phyloP scores from a whole-genome alignment of 2,797 vertebrate genomes.

The Sebastes taczanowskii region DNA sequence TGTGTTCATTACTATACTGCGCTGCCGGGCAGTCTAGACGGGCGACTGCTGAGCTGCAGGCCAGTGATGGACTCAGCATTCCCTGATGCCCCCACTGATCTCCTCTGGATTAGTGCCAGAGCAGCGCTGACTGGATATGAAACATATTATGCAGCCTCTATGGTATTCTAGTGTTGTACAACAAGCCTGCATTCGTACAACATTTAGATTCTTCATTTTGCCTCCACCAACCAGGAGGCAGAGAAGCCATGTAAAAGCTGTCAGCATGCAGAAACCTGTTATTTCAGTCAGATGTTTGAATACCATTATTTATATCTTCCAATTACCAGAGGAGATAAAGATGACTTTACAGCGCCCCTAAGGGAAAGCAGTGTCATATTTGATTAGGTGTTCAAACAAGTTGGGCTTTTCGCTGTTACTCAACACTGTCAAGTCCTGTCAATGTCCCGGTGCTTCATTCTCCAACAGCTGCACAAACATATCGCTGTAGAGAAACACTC shows the following conservation, averaged over 20 bases:
- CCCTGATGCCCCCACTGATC: slow-evolving; percentile 54
- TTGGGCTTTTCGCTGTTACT: slow-evolving; percentile 16
- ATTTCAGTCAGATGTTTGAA: slow-evolving; percentile 1
- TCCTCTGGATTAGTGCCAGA: slow-evolving; percentile 59
- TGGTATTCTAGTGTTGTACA: slow-evolving; percentile 13
- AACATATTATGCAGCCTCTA: not conserved
- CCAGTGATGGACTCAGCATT: slow-evolving; percentile 60
- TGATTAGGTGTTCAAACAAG: slow-evolving; percentile 19
- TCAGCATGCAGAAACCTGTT: not conserved
- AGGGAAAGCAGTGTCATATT: slow-evolving; percentile 16
- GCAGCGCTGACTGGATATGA: slow-evolving; percentile 22
- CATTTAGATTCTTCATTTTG: not conserved
- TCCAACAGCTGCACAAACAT: slow-evolving; percentile 30
- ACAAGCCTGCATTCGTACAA: not conserved
- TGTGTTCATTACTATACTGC: slow-evolving; percentile 21
- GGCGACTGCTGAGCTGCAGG: slow-evolving; percentile 52
- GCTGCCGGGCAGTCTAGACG: slow-evolving; percentile 66
- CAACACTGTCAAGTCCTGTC: slow-evolving; percentile 1
- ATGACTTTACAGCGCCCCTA: not conserved
- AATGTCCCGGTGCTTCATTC: not conserved
- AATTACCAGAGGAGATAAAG: not conserved
- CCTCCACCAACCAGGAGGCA: not conserved
- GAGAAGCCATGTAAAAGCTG: not conserved
- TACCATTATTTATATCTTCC: not conserved
- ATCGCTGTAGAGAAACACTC: not conserved